These are phyloP conservation scores for Euphydryas editha DNA, from an alignment of 2,888 invertebrate species.

Conservation along the genomic window DNA sequence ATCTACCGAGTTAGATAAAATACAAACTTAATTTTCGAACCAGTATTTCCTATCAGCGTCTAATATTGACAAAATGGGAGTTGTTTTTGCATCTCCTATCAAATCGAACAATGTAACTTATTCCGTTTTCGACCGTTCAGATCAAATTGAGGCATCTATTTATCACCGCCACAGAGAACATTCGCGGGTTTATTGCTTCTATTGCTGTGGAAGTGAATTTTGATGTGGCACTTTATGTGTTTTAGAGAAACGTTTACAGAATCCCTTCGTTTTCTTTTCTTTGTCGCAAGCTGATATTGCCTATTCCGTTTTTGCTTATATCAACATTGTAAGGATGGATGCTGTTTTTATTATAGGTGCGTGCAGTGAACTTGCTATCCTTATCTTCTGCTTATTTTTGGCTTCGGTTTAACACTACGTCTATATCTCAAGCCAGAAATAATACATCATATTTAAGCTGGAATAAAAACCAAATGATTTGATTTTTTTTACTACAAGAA, in stretches of 20 bases:
- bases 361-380: slow-evolving; percentile 30
- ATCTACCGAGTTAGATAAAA: background rate
- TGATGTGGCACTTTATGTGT: slow-evolving; percentile 71
- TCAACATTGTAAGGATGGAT: slow-evolving; percentile 31
- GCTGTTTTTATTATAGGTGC: slow-evolving; percentile 33
- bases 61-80: slow-evolving; percentile 2
- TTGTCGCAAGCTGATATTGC: slow-evolving; percentile 44
- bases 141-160: slow-evolving; percentile 50
- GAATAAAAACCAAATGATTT: no score
- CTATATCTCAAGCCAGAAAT: no score
- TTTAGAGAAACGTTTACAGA: slow-evolving; percentile 63
- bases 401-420: background rate
- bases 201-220: slow-evolving; percentile 75
- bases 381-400: background rate
- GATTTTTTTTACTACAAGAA: no score
- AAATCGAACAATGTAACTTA: slow-evolving; percentile 33
- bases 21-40: slow-evolving; percentile 11
- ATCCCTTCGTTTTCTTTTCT: slow-evolving; percentile 38
- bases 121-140: slow-evolving; percentile 31
- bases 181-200: slow-evolving; percentile 62
- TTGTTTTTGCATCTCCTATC: slow-evolving; percentile 24
- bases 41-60: slow-evolving; percentile 4
- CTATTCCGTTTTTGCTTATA: slow-evolving; percentile 45
- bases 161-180: slow-evolving; percentile 51
- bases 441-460: no score